A percentile compares a stretch with the other conserved stretches of the same genome.
These are phyloP conservation scores for Ramphastos sulfuratus DNA, from an alignment of 2,113 vertebrate species.

Conservation along the genomic window DNA sequence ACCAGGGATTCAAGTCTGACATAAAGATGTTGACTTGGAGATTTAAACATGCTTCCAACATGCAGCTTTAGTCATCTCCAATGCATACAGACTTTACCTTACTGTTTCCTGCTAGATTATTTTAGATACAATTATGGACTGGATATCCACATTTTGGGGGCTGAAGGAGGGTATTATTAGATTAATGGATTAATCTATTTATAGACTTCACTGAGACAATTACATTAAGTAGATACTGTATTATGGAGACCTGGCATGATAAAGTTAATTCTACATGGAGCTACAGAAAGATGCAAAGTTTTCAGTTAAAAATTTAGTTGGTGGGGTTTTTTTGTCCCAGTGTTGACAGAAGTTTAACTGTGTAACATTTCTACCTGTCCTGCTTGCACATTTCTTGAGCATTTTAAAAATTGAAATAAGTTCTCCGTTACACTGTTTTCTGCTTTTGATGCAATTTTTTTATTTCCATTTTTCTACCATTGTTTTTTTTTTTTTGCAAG, in stretches of 20 bases:
- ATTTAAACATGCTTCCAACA: not conserved
- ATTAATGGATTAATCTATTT: not conserved
- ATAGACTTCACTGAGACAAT: not conserved
- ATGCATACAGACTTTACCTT: not conserved
- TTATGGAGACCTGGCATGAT: not conserved
- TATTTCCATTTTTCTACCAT: not conserved
- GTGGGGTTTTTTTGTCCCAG: not conserved
- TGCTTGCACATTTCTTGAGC: not conserved
- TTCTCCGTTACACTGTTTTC: not conserved
- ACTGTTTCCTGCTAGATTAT: not conserved
- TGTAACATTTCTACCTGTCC: not conserved
- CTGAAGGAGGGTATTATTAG: not conserved
- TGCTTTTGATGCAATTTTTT: not conserved
- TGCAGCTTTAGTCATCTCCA: not conserved
- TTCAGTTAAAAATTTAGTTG: not conserved
- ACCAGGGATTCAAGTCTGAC: not conserved
- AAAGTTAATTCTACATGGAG: not conserved
- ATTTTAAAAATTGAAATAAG: not conserved
- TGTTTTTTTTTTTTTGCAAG: not conserved
- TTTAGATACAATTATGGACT: not conserved
- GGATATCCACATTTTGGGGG: not conserved
- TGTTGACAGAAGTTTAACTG: not conserved
- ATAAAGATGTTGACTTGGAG: not conserved
- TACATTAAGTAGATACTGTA: not conserved
- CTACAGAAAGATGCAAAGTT: not conserved